Evolutionary conservation across 1,140 invertebrate genomes (phyloP), one percentile per base, ranked within the genome.

Genomic region (Solen grandis): DNA sequence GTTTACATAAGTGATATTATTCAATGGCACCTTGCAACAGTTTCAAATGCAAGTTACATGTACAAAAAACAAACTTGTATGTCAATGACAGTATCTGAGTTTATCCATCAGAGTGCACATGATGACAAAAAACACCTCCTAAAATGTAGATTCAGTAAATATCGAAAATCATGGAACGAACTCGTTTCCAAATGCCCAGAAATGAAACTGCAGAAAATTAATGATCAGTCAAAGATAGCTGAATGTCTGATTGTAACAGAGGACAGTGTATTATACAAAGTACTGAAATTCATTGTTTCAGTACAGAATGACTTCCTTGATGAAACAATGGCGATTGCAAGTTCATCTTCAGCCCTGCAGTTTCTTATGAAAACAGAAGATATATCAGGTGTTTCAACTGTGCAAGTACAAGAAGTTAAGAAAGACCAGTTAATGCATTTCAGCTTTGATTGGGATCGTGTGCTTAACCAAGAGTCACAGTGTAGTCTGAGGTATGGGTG

Each of bases 41-140:
- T 75, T 16, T 41, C 59, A 10, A 63, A 75, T 63, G 59, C 59
- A 52, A 75, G 46, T 65, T 75, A 75, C 35, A 75, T 52, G 31
- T 14, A 63, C 5, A 75, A 65, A 33, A 41, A 35, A 19, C 19
- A 52, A 3, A 60, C 46, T n/a, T 75, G 73, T 33, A 29, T 35
- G 0, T 31, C 14, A 60, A 75, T 63, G 73, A 75, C 59, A 22
- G 73, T 52, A 0, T 31, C 33, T 41, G 73, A 75, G 14, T 75
- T 60, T 46, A 59, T 63, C 16, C 36, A 63, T 33, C 38, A 38
- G 31, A 60, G 50, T 16, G 36, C 31, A 29, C 35, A 74, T 35
- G 35, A 27, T n/a, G 35, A 19, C 22, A 36, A 33, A 19, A 74
- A 60, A n/a, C 38, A 50, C 25, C n/a, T 29, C 2, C 35, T 41